Evolutionary conservation across 2,797 vertebrate genomes (phyloP).

Genomic region (Xiphorhynchus erythropygius): DNA sequence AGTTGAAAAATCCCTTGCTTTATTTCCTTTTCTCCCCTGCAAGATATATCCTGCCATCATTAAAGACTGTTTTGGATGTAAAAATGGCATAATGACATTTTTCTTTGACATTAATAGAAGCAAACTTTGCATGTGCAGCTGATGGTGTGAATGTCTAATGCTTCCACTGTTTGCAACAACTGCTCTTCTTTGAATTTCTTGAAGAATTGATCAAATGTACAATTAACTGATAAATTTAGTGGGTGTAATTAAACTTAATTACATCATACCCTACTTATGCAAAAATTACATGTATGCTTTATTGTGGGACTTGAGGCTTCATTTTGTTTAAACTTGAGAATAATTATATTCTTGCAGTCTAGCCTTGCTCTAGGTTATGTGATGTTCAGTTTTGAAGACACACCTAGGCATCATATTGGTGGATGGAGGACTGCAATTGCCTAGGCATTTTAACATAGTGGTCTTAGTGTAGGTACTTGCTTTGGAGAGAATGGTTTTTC

Average conservation of each 20-base stretch:
- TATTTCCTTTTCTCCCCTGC: neutral
- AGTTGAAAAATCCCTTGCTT: neutral
- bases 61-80: neutral
- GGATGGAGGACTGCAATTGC: neutral
- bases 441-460: neutral
- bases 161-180: neutral
- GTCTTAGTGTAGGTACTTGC: neutral
- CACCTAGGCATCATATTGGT: neutral
- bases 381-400: neutral
- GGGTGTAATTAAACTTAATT: neutral
- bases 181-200: neutral
- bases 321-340: neutral
- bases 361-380: neutral
- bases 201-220: neutral
- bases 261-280: neutral
- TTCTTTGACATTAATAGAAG: neutral
- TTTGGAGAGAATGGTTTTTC: neutral
- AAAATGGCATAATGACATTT: neutral
- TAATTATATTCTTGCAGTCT: neutral
- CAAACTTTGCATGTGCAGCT: neutral
- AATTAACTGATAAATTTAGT: neutral
- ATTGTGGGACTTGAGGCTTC: neutral
- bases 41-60: neutral
- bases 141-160: neutral
- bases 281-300: neutral